A percentile compares a stretch with the other conserved stretches of the same genome.
These are phyloP conservation scores for Heteromurus nitidus DNA, from an alignment of 2,888 invertebrate genomes.

Conservation along the genomic window DNA sequence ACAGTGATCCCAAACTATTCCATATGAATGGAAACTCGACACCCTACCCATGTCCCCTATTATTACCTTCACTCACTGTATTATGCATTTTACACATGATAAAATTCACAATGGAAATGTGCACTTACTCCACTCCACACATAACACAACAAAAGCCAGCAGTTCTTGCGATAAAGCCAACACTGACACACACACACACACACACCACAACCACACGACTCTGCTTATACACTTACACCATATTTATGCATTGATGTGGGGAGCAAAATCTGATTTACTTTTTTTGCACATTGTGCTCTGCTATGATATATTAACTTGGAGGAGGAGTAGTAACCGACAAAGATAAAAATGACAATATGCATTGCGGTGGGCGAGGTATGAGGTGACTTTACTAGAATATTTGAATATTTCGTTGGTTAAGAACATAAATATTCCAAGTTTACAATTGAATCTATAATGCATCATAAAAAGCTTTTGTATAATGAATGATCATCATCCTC, in stretches of 20 bases:
- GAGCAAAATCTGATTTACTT: no score
- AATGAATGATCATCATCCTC: not conserved
- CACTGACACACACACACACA: no score
- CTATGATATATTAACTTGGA: no score
- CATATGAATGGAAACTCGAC: not conserved
- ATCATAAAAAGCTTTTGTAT: not conserved
- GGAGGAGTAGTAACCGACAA: not conserved
- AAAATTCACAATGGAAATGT: not conserved
- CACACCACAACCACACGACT: no score
- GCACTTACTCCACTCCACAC: not conserved
- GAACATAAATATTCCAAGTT: no score
- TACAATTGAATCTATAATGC: not conserved
- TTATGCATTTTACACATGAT: not conserved
- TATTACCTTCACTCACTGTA: not conserved
- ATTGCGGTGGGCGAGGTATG: not conserved
- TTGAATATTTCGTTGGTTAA: no score
- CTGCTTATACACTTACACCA: no score
- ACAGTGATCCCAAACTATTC: slow-evolving; percentile 17
- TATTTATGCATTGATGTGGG: no score
- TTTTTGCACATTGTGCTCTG: not conserved
- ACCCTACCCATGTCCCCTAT: no score
- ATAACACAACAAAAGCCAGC: not conserved
- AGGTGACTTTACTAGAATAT: no score
- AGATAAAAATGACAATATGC: not conserved
- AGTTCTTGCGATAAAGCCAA: no score